Conservation (phyloP, 1,140 invertebrate species). For the Lanistes nyassanus region DNA sequence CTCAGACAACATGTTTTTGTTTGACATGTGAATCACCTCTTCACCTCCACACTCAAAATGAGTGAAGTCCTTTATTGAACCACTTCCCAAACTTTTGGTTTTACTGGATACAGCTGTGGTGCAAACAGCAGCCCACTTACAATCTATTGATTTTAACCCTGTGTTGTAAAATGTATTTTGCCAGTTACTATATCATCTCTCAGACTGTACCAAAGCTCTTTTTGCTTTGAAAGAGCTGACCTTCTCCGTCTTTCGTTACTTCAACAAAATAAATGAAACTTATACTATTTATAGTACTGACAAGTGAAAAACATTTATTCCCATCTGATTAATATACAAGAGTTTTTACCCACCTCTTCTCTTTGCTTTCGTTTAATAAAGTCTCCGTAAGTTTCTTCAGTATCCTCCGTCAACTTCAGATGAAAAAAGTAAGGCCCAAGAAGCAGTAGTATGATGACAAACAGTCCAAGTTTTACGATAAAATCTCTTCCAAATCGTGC, state of each 20-base stretch:
- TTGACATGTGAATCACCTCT: too few species aligned
- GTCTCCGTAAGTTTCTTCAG: conserved; percentile 15
- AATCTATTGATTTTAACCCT: neutral
- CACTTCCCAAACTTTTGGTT: too few species aligned
- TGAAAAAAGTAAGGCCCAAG: conserved; percentile 35
- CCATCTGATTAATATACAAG: neutral
- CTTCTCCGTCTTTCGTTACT: too few species aligned
- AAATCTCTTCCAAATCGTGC: conserved; percentile 6
- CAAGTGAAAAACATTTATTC: neutral
- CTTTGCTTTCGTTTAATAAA: conserved; percentile 4
- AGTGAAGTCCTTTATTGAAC: too few species aligned
- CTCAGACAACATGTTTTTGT: too few species aligned
- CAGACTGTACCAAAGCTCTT: neutral
- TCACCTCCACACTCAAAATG: too few species aligned
- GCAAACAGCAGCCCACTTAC: too few species aligned
- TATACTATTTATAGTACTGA: neutral
- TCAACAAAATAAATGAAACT: neutral
- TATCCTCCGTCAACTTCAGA: conserved; percentile 26
- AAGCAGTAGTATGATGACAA: conserved; percentile 29
- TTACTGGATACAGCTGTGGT: too few species aligned
- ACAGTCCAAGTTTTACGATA: conserved; percentile 36
- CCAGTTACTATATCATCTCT: too few species aligned
- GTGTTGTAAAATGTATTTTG: too few species aligned
- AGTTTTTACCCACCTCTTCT: neutral
- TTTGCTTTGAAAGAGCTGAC: neutral